Conservation (phyloP, 2,113 vertebrate species). For the Aphyosemion australe region DNA sequence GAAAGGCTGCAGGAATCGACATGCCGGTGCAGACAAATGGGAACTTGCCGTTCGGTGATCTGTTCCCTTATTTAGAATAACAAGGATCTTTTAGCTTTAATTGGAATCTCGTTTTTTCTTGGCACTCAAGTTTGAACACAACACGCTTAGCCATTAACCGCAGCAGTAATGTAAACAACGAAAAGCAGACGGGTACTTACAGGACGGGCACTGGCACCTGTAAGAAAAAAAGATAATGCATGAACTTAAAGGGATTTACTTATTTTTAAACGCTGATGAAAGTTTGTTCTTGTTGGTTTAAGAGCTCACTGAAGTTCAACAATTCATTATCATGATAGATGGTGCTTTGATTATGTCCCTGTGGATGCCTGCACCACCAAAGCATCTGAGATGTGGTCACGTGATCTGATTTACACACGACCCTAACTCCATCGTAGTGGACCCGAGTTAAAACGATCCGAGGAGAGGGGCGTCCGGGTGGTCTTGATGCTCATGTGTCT, state of each 20-base stretch:
- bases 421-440: slow-evolving; percentile 9
- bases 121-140: slow-evolving; percentile 29
- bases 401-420: slow-evolving; percentile 33
- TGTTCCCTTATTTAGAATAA: slow-evolving; percentile 52
- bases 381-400: slow-evolving; percentile 20
- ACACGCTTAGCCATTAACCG: slow-evolving; percentile 38
- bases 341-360: slow-evolving; percentile 28
- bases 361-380: background rate
- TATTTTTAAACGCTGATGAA: background rate
- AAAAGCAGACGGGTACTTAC: slow-evolving; percentile 39
- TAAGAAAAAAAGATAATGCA: background rate
- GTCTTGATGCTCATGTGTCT: slow-evolving; percentile 15
- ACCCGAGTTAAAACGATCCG: slow-evolving; percentile 9
- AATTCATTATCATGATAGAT: slow-evolving; percentile 3
- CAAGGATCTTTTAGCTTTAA: slow-evolving; percentile 34
- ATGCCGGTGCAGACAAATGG: slow-evolving; percentile 26
- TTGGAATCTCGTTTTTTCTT: slow-evolving; percentile 13
- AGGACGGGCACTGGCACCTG: background rate
- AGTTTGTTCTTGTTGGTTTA: background rate
- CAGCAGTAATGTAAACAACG: slow-evolving; percentile 52
- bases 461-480: background rate
- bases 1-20: slow-evolving; percentile 33
- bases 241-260: background rate
- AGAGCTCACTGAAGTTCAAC: background rate
- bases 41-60: slow-evolving; percentile 40